Conservation (phyloP, 2,113 vertebrate genomes). For the Pelmatolapia mariae region DNA sequence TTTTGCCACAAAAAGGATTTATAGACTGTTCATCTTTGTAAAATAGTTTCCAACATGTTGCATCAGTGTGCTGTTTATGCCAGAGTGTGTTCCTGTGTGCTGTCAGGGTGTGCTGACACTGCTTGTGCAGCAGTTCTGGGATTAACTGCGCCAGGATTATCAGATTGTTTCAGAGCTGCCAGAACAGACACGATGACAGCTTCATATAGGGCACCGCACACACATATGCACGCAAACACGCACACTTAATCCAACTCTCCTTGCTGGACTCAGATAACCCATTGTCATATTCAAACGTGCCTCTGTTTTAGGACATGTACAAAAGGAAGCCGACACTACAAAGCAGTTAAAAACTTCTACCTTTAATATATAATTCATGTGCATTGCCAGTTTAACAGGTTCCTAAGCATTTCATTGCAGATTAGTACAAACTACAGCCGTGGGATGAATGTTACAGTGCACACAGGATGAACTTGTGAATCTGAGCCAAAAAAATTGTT, state of each 20-base stretch:
- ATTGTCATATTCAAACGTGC: background rate
- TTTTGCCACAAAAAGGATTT: conserved; percentile 11
- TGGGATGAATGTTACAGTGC: conserved; percentile 28
- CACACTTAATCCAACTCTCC: conserved; percentile 39
- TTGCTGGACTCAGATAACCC: conserved; percentile 24
- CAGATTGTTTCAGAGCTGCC: conserved; percentile 61
- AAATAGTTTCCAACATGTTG: background rate
- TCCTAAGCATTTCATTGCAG: conserved; percentile 52
- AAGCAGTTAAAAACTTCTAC: conserved; percentile 68
- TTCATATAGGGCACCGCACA: conserved; percentile 50
- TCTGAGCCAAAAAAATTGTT: background rate
- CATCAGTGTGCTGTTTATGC: background rate
- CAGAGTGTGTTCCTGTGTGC: background rate
- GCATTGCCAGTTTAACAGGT: conserved; percentile 39
- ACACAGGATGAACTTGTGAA: conserved; percentile 12
- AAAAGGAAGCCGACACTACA: conserved; percentile 52
- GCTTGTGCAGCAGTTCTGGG: conserved; percentile 63
- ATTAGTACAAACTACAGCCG: conserved; percentile 45
- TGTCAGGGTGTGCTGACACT: conserved; percentile 4
- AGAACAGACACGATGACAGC: conserved; percentile 55
- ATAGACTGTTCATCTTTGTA: background rate
- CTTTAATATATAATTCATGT: conserved; percentile 65
- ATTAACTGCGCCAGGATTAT: conserved; percentile 71
- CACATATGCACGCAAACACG: background rate
- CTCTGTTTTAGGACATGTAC: background rate